Evolutionary conservation across 2,113 vertebrate species (phyloP), one percentile per base, ranked within the genome.

Genomic region (Bos taurus): DNA sequence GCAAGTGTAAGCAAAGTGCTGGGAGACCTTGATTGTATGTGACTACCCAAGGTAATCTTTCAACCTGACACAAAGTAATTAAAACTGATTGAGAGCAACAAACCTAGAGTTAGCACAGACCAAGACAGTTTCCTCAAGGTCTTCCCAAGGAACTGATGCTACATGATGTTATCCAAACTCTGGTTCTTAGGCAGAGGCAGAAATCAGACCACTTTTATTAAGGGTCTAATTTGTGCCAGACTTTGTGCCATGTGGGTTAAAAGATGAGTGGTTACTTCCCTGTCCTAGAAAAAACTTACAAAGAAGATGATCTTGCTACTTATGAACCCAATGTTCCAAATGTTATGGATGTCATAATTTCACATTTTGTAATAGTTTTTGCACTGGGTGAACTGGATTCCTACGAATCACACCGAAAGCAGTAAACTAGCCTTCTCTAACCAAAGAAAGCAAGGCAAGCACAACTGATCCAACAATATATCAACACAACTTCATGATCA

Each of bases 1-100:
- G 4, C 84, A 90, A 96, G 97, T 83, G 94, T 98, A 94, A 98
- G 94, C 91, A 97, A 97, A 95, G 94, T 36, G 40, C 94, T 59
- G 46, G 88, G 94, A 77, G 92, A 92, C 74, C 43, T 91, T 94
- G 82, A 96, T 96, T 90, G 43, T 33, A 92, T 97, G 93, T 98
- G 95, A 88, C 50, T 13, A 5, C 90, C 88, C 95, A 93, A 97
- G 17, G 74, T 52, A 82, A 54, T 89, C 87, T 90, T 94, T 94
- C 94, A 94, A 0, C 74, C 74, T 94, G 74, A 81, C 54, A 92
- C 82, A 94, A 91, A 96, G 17, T n/a, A 7, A 95, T 60, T 54
- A 54, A 95, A 82, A 17, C 50, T 26, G 40, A 88, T 36, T 52
- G 64, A 80, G 21, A 30, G 15, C 50, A 19, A 2, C 14, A 83